phyloP scores from a whole-genome alignment of 53 echinoderm and acorn worm genomes.

The Zoroaster sp. region DNA sequence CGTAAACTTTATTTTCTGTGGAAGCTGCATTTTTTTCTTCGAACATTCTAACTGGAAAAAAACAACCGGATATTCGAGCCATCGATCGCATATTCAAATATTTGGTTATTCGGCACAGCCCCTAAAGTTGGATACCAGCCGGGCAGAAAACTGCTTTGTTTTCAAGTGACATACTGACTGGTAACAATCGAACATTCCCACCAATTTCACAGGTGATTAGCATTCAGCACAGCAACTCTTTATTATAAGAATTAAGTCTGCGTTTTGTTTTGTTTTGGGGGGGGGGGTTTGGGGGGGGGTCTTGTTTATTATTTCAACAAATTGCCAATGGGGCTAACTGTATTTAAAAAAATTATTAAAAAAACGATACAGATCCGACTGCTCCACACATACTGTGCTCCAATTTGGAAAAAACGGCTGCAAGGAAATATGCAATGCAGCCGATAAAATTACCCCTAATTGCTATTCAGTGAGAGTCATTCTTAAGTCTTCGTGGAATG shows the following conservation, averaged over 20 bases:
- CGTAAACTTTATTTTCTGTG: too few species aligned
- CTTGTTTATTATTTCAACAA: neutral
- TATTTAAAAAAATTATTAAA: neutral
- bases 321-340: neutral
- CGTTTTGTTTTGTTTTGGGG: neutral
- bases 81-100: too few species aligned
- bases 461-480: neutral
- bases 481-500: neutral
- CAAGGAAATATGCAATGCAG: neutral
- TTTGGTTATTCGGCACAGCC: too few species aligned
- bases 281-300: too few species aligned
- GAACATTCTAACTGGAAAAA: too few species aligned
- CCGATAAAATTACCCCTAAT: slow-evolving; percentile 3
- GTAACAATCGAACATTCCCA: neutral
- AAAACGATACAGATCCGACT: too few species aligned
- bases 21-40: too few species aligned
- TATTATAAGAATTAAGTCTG: neutral
- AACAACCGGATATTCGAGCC: too few species aligned
- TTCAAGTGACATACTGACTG: neutral
- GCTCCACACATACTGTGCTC: neutral
- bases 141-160: neutral
- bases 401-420: neutral
- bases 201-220: too few species aligned
- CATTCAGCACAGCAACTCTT: too few species aligned
- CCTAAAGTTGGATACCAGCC: neutral